These are phyloP conservation scores for Triops cancriformis DNA, from an alignment of 1,140 invertebrate species.

Conservation along the genomic window DNA sequence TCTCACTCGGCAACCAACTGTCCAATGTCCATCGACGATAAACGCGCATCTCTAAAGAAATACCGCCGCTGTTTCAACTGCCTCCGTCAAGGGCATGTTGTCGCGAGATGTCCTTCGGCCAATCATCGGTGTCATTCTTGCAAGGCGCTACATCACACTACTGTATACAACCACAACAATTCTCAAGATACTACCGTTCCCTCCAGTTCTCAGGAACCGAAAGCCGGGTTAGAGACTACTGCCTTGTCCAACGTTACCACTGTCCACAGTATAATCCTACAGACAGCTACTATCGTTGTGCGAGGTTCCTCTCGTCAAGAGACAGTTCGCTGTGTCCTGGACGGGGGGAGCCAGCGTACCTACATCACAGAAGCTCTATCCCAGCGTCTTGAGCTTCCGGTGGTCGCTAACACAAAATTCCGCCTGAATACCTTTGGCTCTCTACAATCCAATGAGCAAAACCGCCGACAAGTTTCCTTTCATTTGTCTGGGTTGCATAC, in stretches of 20 bases:
- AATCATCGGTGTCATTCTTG: background rate
- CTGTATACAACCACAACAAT: background rate
- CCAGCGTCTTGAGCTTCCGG: background rate
- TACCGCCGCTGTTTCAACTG: background rate
- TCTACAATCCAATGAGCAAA: background rate
- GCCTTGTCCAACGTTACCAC: background rate
- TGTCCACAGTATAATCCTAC: background rate
- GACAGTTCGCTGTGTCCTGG: slow-evolving; percentile 18
- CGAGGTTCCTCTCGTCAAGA: background rate
- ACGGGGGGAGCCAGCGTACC: slow-evolving; percentile 19
- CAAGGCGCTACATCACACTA: background rate
- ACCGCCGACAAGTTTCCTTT: background rate
- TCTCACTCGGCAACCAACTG: background rate
- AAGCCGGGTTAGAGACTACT: background rate
- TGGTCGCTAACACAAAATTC: background rate
- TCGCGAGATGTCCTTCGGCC: background rate
- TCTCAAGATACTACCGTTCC: background rate
- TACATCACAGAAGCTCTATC: background rate
- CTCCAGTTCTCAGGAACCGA: background rate
- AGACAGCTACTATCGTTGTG: background rate
- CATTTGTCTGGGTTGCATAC: background rate
- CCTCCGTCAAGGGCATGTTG: background rate
- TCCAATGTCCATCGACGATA: background rate
- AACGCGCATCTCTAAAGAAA: background rate
- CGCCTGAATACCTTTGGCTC: background rate